phyloP scores from a whole-genome alignment of 2,888 invertebrate species.

The Agrochola lota region DNA sequence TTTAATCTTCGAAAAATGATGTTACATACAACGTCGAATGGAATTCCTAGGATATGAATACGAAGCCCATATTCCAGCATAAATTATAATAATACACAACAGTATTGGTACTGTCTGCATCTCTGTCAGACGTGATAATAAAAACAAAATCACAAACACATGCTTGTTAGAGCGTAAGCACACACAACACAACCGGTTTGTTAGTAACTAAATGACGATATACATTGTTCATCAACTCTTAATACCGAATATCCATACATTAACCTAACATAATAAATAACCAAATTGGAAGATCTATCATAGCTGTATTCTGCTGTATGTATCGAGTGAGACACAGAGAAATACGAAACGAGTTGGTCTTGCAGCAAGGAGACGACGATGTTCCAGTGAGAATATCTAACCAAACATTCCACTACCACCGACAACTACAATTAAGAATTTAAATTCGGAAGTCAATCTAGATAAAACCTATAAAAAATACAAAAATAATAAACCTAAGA shows the following conservation, averaged over 20 bases:
- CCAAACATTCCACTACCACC: slow-evolving; percentile 53
- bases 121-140: slow-evolving; percentile 62
- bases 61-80: slow-evolving; percentile 87
- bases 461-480: slow-evolving; percentile 81
- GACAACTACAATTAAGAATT: slow-evolving; percentile 57
- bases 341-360: slow-evolving; percentile 55
- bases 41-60: slow-evolving; percentile 75
- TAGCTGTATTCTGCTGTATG: slow-evolving; percentile 67
- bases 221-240: slow-evolving; percentile 87
- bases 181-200: slow-evolving; percentile 90
- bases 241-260: slow-evolving; percentile 81
- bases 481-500: slow-evolving; percentile 84
- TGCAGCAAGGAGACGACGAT: slow-evolving; percentile 45
- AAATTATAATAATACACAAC: slow-evolving; percentile 85
- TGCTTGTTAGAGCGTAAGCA: slow-evolving; percentile 89
- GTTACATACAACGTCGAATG: slow-evolving; percentile 73
- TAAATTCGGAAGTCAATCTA: slow-evolving; percentile 80
- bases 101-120: slow-evolving; percentile 76
- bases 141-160: slow-evolving; percentile 87
- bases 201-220: slow-evolving; percentile 87
- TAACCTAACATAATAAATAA: slow-evolving; percentile 88
- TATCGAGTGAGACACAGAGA: slow-evolving; percentile 48
- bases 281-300: slow-evolving; percentile 86
- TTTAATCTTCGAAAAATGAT: slow-evolving; percentile 79
- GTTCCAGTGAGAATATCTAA: slow-evolving; percentile 53